A percentile compares a stretch with the other conserved stretches of the same genome.
These are phyloP conservation scores for Leptura quadrifasciata DNA, from an alignment of 2,888 invertebrate genomes.

Conservation along the genomic window DNA sequence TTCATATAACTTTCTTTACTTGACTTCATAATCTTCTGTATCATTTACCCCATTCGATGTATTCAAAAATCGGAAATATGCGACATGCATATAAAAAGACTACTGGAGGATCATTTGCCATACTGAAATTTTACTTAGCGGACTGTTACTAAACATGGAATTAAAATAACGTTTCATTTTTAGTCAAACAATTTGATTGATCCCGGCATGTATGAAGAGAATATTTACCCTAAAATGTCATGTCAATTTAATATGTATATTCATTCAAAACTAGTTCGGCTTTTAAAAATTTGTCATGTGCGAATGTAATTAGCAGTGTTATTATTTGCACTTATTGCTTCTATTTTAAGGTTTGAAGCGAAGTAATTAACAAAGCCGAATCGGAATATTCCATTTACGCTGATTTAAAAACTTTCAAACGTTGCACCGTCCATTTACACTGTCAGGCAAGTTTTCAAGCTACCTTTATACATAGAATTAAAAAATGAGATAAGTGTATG, in stretches of 20 bases:
- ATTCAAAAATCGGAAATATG: no score
- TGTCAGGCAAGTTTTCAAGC: background rate
- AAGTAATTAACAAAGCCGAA: conserved; percentile 1
- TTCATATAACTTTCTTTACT: no score
- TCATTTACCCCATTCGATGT: no score
- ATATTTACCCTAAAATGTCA: no score
- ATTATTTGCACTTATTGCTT: background rate
- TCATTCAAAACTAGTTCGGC: background rate
- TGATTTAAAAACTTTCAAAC: conserved; percentile 7
- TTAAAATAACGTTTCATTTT: no score
- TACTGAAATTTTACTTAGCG: no score
- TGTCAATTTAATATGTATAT: background rate
- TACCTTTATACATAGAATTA: background rate
- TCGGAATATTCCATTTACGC: background rate
- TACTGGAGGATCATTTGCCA: no score
- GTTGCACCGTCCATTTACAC: background rate
- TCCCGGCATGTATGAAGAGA: no score
- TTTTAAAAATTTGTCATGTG: background rate
- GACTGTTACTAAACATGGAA: no score
- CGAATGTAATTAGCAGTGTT: background rate
- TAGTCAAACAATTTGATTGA: no score
- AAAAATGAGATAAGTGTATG: background rate
- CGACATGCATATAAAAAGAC: no score
- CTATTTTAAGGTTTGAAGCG: background rate
- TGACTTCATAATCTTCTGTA: no score